Conservation (phyloP, 1,140 invertebrate species). For the Brachionus rubens region DNA sequence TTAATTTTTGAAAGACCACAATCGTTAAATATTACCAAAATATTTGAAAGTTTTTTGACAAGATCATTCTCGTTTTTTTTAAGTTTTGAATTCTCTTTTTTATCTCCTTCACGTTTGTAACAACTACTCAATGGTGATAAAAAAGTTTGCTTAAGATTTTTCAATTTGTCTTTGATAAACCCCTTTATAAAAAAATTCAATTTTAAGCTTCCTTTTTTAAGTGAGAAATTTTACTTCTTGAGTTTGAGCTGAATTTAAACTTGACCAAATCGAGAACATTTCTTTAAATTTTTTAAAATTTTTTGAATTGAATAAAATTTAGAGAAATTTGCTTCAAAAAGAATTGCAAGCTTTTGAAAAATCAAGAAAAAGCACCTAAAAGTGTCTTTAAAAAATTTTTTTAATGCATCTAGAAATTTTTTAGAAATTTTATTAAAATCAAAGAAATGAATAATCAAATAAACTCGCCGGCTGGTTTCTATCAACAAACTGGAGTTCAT, state of each 20-base stretch:
- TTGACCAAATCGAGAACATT: slow-evolving; percentile 45
- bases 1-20: not conserved
- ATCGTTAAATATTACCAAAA: not conserved
- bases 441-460: slow-evolving; percentile 35
- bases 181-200: not conserved
- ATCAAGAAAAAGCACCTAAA: not conserved
- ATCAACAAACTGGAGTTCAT: not conserved
- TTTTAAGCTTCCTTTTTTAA: not conserved
- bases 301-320: too few species aligned
- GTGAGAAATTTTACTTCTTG: not conserved
- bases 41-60: slow-evolving; percentile 15
- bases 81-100: slow-evolving; percentile 1
- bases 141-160: not conserved
- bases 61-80: slow-evolving; percentile 32
- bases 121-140: not conserved
- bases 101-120: not conserved
- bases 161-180: not conserved
- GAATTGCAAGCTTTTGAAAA: not conserved
- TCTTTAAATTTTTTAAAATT: not conserved
- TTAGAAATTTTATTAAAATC: too few species aligned
- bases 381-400: slow-evolving; percentile 3
- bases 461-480: slow-evolving; percentile 3
- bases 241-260: not conserved
- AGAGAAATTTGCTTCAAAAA: too few species aligned
- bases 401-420: not conserved